A percentile compares a stretch with the other conserved stretches of the same genome.
phyloP scores from a whole-genome alignment of 2,888 invertebrate genomes.

The Leptopilina syphax region DNA sequence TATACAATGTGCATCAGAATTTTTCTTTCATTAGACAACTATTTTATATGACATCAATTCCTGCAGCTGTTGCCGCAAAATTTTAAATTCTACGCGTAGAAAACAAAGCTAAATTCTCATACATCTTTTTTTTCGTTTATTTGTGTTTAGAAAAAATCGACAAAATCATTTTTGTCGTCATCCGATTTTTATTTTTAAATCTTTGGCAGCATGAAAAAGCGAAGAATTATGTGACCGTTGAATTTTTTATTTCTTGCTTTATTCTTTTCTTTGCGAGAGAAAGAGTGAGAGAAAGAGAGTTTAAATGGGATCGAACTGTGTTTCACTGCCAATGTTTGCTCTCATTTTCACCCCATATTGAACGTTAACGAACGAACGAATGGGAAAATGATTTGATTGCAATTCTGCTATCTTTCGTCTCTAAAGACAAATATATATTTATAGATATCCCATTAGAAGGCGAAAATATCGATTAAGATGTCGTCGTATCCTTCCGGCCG shows the following conservation, averaged over 20 bases:
- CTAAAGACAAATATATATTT: neutral
- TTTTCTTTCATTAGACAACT: neutral
- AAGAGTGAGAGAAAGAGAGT: neutral
- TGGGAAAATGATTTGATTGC: slow-evolving; percentile 18
- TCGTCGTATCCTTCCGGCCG: slow-evolving; percentile 82
- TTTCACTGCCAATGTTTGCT: slow-evolving; percentile 29
- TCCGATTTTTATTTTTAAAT: neutral
- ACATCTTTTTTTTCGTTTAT: neutral
- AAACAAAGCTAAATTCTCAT: slow-evolving; percentile 23
- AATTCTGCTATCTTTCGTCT: slow-evolving; percentile 29
- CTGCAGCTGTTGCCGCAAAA: slow-evolving; percentile 18
- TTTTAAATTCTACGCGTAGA: slow-evolving; percentile 35
- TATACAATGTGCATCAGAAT: neutral
- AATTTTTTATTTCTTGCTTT: neutral
- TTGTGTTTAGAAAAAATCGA: slow-evolving; percentile 9
- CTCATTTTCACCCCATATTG: neutral
- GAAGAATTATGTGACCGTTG: slow-evolving; percentile 20
- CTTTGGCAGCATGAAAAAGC: slow-evolving; percentile 40
- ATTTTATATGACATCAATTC: slow-evolving; percentile 35
- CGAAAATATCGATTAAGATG: slow-evolving; percentile 65
- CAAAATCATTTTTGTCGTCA: neutral
- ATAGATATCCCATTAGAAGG: slow-evolving; percentile 32
- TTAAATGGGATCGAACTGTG: slow-evolving; percentile 25
- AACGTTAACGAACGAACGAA: slow-evolving; percentile 31
- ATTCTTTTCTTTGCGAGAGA: neutral